These are phyloP conservation scores for Nymphalis urticae DNA, from an alignment of 2,888 invertebrate species.

Conservation along the genomic window DNA sequence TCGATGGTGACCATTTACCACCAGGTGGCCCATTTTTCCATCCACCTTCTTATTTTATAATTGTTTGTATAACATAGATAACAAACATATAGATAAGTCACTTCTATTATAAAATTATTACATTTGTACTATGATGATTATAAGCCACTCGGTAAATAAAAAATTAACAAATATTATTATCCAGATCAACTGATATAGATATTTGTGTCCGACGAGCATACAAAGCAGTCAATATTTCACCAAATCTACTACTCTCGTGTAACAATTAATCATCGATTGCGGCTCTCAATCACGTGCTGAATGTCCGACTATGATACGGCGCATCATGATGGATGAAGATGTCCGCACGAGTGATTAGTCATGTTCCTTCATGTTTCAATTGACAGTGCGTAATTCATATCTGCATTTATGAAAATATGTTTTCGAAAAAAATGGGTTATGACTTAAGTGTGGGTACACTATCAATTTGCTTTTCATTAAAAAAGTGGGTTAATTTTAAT, in stretches of 20 bases:
- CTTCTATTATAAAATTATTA: too few species aligned
- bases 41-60: too few species aligned
- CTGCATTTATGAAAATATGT: constrained; percentile 1
- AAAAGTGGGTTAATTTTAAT: too few species aligned
- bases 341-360: constrained; percentile 28
- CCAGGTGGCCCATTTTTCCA: too few species aligned
- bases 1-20: too few species aligned
- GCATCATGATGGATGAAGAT: constrained; percentile 31
- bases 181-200: not conserved
- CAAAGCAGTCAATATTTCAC: constrained; percentile 10
- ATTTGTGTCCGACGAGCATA: not conserved
- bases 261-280: constrained; percentile 31
- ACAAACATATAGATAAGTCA: too few species aligned
- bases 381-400: constrained; percentile 3
- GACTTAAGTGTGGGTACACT: too few species aligned
- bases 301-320: constrained; percentile 31
- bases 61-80: too few species aligned
- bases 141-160: too few species aligned
- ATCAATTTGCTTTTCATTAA: too few species aligned
- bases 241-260: constrained; percentile 1
- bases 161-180: not conserved
- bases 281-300: constrained; percentile 29
- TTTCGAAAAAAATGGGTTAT: too few species aligned
- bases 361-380: constrained; percentile 22
- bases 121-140: too few species aligned